Evolutionary conservation across 1,140 invertebrate species (phyloP), one percentile per base, ranked within the genome.

Genomic region (Brachionus rotundiformis): DNA sequence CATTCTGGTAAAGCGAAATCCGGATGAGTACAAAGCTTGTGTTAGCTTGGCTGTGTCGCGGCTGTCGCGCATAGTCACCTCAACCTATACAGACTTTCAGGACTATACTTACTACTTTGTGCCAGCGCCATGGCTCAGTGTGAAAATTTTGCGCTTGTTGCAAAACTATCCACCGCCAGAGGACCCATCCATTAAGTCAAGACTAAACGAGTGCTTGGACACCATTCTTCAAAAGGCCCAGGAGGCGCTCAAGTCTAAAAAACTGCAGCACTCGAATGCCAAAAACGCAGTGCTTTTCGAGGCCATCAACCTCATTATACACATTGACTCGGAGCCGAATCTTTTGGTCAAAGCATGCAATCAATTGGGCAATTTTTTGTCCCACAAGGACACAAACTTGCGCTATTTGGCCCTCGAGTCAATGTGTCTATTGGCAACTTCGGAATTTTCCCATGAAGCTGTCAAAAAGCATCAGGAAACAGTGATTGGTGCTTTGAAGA

Each of bases 31-130:
- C 86, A 99, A 98, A 88, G 96, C 95, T 82, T 99, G 97, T 89
- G 95, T 99, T 2, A 95, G 95, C 85, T 90, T 99, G 61, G 96
- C 97, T 75, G 96, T 99, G 23, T 98, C 96, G 10, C 91, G 98
- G 85, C 90, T 99, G 13, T 97, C 95, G 82, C 89, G 95, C 91
- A 98, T 98, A 90, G 95, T 98, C 0, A 98, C 95, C 82, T 94
- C 95, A 63, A 98, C 95, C 86, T 98, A 98, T 86, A 98, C 95
- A 84, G 96, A 98, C 90, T 90, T 98, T 75, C 96, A 98, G 90
- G 98, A 99, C 89, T 99, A 99, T 87, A 99, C 98, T 0, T 99
- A 99, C 88, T 99, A 99, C 86, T 99, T 99, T 91, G 97, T 99
- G 41, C 96, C 98, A 82, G 98, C 98, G 31, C 98, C 98, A 11